These are phyloP conservation scores for Micromussa lordhowensis DNA, from an alignment of 92 coral and sea anemone species.

Conservation along the genomic window DNA sequence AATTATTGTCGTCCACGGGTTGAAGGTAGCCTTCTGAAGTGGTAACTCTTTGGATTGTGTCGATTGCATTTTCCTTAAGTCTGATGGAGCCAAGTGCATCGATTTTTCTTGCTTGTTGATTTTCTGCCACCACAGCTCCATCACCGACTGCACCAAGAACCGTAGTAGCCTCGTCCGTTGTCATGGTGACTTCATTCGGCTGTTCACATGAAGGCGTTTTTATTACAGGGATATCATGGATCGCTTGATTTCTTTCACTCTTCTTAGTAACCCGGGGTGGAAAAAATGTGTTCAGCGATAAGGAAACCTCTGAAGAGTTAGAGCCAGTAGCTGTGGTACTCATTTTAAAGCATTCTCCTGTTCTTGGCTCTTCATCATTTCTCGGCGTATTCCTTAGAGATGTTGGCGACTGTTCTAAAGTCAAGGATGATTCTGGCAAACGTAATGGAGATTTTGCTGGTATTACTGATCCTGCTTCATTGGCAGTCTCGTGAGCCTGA, in stretches of 20 bases:
- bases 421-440: background rate
- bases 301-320: too few species aligned
- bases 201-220: background rate
- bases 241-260: background rate
- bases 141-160: background rate
- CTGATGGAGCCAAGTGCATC: background rate
- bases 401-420: background rate
- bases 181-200: background rate
- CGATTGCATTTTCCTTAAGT: background rate
- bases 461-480: background rate
- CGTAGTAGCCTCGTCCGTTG: background rate
- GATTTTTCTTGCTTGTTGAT: background rate
- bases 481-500: background rate
- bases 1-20: background rate
- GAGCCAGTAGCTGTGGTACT: background rate
- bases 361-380: background rate
- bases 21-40: conserved; percentile 6
- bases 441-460: background rate
- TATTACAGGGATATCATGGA: background rate
- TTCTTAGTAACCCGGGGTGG: background rate
- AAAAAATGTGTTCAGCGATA: background rate
- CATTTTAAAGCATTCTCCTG: background rate
- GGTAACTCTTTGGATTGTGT: background rate
- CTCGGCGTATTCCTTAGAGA: background rate
- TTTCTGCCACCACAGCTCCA: background rate